Evolutionary conservation across 2,797 vertebrate species (phyloP).

Genomic region (Numenius phaeopus): DNA sequence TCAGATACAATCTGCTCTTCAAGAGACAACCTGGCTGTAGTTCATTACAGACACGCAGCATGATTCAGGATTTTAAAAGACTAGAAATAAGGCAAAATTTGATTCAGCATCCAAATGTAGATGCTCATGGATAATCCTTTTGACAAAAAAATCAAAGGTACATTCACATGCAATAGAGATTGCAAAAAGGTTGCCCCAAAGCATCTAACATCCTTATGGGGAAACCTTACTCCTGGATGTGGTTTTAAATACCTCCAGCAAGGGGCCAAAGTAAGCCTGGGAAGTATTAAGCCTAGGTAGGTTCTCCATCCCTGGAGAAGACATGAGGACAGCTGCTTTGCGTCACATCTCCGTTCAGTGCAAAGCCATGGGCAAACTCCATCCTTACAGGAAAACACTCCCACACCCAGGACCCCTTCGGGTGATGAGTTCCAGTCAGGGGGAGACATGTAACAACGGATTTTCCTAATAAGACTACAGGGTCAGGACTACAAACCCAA

Average conservation of each 20-base stretch:
- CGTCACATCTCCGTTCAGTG: neutral
- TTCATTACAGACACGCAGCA: neutral
- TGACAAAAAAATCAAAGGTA: neutral
- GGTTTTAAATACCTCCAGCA: neutral
- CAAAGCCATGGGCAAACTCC: neutral
- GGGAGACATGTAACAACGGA: neutral
- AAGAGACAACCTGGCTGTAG: neutral
- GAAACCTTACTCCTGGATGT: neutral
- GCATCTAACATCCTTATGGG: neutral
- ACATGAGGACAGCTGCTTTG: neutral
- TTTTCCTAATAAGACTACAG: neutral
- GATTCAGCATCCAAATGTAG: neutral
- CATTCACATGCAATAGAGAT: neutral
- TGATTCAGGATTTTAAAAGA: neutral
- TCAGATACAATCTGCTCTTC: neutral
- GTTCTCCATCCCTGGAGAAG: neutral
- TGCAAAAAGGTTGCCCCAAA: neutral
- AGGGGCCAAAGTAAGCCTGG: neutral
- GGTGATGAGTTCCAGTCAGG: neutral
- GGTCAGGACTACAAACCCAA: neutral
- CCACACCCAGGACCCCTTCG: fast-evolving
- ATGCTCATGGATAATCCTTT: neutral
- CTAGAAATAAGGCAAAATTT: neutral
- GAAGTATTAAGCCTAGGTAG: neutral
- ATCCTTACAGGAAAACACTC: neutral